Conservation (phyloP, 2,113 vertebrate species). For the Azemiops feae region DNA sequence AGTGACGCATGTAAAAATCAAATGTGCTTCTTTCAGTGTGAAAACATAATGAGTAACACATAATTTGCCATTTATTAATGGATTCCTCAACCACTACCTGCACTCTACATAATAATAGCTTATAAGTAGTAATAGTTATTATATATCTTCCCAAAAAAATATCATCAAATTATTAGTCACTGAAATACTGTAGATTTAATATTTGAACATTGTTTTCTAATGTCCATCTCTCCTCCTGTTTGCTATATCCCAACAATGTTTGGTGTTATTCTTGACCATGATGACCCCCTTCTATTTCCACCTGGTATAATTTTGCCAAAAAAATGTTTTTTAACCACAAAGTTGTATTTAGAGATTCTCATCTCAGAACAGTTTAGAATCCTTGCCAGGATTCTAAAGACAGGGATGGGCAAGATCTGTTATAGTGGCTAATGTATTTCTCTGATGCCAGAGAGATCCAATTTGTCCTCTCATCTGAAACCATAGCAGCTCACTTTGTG, state of each 20-base stretch:
- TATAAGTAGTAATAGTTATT: neutral
- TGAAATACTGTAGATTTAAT: neutral
- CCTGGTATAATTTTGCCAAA: neutral
- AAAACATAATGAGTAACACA: neutral
- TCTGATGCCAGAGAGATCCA: neutral
- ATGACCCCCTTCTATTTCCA: neutral
- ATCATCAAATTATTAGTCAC: neutral
- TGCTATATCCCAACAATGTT: neutral
- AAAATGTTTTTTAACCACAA: neutral
- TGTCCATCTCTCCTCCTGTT: neutral
- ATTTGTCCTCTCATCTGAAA: neutral
- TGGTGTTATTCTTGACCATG: neutral
- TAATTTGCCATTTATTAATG: neutral
- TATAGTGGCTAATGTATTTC: neutral
- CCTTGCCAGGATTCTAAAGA: neutral
- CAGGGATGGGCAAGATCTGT: neutral
- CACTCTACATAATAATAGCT: neutral
- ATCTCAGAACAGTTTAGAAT: neutral
- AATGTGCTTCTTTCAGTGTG: neutral
- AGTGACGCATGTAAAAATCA: neutral
- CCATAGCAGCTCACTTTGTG: neutral
- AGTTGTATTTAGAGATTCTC: neutral
- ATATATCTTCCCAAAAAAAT: neutral
- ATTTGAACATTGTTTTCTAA: neutral
- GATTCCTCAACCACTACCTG: neutral